These are phyloP conservation scores for Rhorus exstirpatorius DNA, from an alignment of 2,888 invertebrate genomes.

Conservation along the genomic window DNA sequence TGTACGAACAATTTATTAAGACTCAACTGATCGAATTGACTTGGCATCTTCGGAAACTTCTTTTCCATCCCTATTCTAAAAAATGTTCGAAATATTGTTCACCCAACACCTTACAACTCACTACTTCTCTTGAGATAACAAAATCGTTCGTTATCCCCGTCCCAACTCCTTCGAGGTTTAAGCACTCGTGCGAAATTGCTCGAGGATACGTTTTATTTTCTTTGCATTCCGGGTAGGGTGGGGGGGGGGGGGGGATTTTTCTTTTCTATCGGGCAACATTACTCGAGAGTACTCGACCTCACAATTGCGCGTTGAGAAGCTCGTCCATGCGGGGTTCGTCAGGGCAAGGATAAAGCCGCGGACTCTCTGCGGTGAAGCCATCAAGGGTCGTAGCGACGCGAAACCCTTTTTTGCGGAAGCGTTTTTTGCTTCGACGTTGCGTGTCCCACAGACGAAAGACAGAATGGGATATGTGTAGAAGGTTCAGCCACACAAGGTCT, in stretches of 20 bases:
- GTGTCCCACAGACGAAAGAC: constrained; percentile 52
- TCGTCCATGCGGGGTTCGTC: constrained; percentile 39
- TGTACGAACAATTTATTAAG: no score
- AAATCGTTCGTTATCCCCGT: background rate
- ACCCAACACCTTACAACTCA: no score
- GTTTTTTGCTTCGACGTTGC: constrained; percentile 31
- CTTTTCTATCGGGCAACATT: constrained; percentile 1
- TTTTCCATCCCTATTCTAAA: no score
- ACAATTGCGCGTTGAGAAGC: background rate
- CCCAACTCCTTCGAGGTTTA: constrained; percentile 6
- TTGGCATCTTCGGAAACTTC: no score
- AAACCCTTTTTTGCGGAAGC: constrained; percentile 28
- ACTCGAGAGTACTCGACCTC: constrained; percentile 30
- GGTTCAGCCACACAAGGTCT: constrained; percentile 42
- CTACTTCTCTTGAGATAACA: background rate
- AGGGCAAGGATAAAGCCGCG: constrained; percentile 58
- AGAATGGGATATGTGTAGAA: constrained; percentile 37
- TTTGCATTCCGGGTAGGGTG: background rate
- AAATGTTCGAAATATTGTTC: no score
- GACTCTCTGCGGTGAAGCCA: constrained; percentile 12
- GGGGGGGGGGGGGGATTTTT: background rate
- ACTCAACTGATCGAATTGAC: no score
- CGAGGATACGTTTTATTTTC: constrained; percentile 41
- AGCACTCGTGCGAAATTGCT: constrained; percentile 21
- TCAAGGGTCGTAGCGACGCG: constrained; percentile 32